Evolutionary conservation across 2,113 vertebrate genomes (phyloP).

Genomic region (Tapirus terrestris): DNA sequence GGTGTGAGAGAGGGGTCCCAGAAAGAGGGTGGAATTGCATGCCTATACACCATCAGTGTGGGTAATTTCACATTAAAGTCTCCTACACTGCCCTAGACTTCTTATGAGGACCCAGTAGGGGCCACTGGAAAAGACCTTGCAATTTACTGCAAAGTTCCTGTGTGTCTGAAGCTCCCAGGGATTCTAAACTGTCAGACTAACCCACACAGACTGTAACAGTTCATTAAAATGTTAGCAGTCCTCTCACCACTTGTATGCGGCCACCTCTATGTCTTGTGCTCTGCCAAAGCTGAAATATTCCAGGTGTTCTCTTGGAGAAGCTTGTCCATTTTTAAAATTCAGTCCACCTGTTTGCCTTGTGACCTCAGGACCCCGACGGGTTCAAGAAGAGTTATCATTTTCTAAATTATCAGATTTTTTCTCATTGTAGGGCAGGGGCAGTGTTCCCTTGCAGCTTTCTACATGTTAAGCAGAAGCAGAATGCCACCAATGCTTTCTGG

Average conservation of each 20-base stretch:
- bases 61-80: neutral
- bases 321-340: neutral
- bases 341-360: too few species aligned
- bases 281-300: neutral
- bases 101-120: neutral
- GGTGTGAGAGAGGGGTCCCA: neutral
- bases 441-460: neutral
- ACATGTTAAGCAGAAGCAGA: neutral
- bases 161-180: neutral
- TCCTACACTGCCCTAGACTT: neutral
- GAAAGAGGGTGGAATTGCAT: neutral
- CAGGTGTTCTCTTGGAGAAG: too few species aligned
- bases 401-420: neutral
- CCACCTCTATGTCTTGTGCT: neutral
- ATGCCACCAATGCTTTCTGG: neutral
- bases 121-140: neutral
- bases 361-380: too few species aligned
- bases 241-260: fast-evolving
- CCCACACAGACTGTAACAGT: neutral
- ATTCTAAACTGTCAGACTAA: neutral
- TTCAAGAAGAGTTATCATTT: neutral
- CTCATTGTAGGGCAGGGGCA: fast-evolving
- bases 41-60: fast-evolving
- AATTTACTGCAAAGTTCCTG: neutral
- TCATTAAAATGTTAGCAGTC: neutral